phyloP scores from a whole-genome alignment of 2,113 vertebrate genomes.

The Chaetops frenatus region DNA sequence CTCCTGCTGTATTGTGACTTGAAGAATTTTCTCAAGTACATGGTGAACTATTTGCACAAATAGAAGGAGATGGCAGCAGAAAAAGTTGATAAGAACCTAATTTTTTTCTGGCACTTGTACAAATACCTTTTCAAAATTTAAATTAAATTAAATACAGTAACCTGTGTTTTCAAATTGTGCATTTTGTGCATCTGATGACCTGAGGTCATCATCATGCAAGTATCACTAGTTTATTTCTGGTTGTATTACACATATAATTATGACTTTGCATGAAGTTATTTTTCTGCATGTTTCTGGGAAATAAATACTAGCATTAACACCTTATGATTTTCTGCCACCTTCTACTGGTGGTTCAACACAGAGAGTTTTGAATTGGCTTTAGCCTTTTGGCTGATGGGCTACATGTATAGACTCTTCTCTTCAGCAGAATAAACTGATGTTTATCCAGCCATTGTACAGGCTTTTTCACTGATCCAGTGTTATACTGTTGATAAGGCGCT shows the following conservation, averaged over 20 bases:
- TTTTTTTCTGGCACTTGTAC: background rate
- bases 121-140: background rate
- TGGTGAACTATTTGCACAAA: background rate
- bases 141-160: background rate
- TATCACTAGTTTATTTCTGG: background rate
- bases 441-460: background rate
- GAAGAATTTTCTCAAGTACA: background rate
- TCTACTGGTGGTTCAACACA: background rate
- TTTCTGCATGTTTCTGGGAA: background rate
- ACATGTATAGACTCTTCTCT: accelerated
- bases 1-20: background rate
- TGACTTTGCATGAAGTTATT: background rate
- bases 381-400: background rate
- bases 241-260: background rate
- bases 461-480: background rate
- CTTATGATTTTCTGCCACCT: background rate
- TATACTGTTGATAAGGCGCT: background rate
- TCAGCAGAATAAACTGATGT: background rate
- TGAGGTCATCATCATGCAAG: background rate
- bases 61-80: background rate
- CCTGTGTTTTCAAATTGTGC: background rate
- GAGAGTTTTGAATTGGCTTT: background rate
- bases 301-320: background rate
- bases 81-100: background rate
- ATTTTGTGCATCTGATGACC: background rate